Evolutionary conservation across 2,113 vertebrate genomes (phyloP).

Genomic region (Alethe castanea): DNA sequence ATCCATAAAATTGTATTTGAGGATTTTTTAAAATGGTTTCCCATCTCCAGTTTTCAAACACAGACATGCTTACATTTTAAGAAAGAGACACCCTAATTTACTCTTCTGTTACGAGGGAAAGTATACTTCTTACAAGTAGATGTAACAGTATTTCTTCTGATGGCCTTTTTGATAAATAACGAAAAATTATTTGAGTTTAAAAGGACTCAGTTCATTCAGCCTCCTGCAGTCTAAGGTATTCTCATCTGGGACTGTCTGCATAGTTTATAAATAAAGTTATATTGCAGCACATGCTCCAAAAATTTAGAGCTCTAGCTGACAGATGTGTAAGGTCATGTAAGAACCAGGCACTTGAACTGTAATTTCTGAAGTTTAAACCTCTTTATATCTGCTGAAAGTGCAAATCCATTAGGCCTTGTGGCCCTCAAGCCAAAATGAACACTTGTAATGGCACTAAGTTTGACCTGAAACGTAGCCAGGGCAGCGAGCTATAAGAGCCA

Average conservation of each 20-base stretch:
- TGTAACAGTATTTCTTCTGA: neutral
- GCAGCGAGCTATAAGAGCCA: neutral
- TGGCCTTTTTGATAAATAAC: neutral
- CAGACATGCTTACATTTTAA: neutral
- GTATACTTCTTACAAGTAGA: neutral
- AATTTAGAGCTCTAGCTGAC: neutral
- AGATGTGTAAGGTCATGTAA: neutral
- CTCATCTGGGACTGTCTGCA: neutral
- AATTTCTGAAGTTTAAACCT: neutral
- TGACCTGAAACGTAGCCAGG: neutral
- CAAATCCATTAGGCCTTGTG: neutral
- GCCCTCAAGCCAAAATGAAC: neutral
- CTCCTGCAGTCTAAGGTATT: neutral
- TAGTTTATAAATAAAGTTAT: neutral
- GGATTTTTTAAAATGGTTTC: neutral
- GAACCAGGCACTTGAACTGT: neutral
- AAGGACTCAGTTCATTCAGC: neutral
- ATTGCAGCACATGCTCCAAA: neutral
- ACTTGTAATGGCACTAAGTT: neutral
- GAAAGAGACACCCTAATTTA: neutral
- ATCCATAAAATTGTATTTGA: neutral
- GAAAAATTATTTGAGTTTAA: neutral
- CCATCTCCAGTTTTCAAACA: neutral
- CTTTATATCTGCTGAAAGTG: neutral
- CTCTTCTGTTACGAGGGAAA: neutral